These are phyloP conservation scores for Spea bombifrons DNA, from an alignment of 2,113 vertebrate species.

Conservation along the genomic window DNA sequence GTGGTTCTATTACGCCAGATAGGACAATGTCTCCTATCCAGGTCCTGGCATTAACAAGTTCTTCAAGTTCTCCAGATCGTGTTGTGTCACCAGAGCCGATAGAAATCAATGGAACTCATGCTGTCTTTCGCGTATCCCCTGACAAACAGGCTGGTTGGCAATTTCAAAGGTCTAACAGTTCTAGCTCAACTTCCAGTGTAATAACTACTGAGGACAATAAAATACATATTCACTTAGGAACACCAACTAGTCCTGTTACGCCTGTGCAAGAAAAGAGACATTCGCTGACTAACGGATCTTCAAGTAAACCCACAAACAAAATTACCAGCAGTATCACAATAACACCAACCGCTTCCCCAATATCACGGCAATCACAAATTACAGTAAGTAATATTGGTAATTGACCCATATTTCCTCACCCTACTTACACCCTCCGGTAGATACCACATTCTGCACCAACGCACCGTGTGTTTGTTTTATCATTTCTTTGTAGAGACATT, in stretches of 20 bases:
- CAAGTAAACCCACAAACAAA: constrained; percentile 83
- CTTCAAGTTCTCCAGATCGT: constrained; percentile 72
- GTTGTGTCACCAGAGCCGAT: constrained; percentile 72
- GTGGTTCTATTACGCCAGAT: constrained; percentile 82
- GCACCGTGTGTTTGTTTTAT: constrained; percentile 59
- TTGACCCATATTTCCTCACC: constrained; percentile 68
- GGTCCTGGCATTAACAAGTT: constrained; percentile 79
- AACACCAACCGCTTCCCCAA: constrained; percentile 87
- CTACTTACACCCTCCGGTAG: constrained; percentile 65
- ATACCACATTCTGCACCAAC: constrained; percentile 60
- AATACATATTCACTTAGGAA: constrained; percentile 97
- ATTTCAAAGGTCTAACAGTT: constrained; percentile 89
- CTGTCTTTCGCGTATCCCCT: constrained; percentile 85
- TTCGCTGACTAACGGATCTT: constrained; percentile 74
- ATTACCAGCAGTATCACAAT: constrained; percentile 98
- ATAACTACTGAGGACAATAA: constrained; percentile 99
- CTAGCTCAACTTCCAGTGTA: constrained; percentile 75
- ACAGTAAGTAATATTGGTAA: constrained; percentile 98
- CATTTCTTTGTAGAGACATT: constrained; percentile 68
- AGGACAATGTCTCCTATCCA: constrained; percentile 88
- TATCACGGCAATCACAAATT: constrained; percentile 91
- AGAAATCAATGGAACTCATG: constrained; percentile 79
- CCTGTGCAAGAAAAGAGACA: constrained; percentile 81
- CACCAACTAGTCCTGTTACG: constrained; percentile 67
- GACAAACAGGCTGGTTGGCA: constrained; percentile 87